Conservation (phyloP, 2,888 invertebrate species). For the Linhomoeus sp. region DNA sequence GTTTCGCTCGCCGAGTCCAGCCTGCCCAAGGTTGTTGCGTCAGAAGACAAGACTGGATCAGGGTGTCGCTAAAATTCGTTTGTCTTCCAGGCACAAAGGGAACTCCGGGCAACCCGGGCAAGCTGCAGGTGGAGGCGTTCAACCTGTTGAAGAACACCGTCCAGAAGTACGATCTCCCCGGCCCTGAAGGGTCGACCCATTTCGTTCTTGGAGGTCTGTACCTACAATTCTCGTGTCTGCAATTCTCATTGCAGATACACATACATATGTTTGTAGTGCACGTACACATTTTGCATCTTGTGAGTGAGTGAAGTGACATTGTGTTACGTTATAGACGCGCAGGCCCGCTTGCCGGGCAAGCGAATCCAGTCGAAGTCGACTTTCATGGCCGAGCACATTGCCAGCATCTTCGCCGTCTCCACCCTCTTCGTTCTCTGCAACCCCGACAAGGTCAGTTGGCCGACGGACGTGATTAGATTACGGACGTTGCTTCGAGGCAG, state of each 20-base stretch:
- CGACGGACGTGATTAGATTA: too few relatives aligned
- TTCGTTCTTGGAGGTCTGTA: slow-evolving; percentile 23
- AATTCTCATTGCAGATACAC: background rate
- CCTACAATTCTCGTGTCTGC: background rate
- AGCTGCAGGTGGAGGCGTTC: slow-evolving; percentile 22
- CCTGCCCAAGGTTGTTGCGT: slow-evolving; percentile 22
- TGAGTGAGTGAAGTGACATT: background rate
- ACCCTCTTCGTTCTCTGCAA: slow-evolving; percentile 35
- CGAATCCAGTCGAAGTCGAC: slow-evolving; percentile 23
- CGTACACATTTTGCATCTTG: too few relatives aligned
- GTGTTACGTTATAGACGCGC: slow-evolving; percentile 18
- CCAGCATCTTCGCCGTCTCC: slow-evolving; percentile 32
- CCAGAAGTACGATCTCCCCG: slow-evolving; percentile 25
- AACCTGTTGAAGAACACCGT: slow-evolving; percentile 26
- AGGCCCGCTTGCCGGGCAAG: slow-evolving; percentile 23
- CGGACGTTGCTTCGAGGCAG: too few relatives aligned
- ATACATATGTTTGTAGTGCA: background rate
- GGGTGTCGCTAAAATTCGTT: background rate
- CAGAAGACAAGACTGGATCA: background rate
- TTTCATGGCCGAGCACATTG: slow-evolving; percentile 33
- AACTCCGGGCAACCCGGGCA: slow-evolving; percentile 19
- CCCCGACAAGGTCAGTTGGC: slow-evolving; percentile 29
- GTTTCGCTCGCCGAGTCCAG: slow-evolving; percentile 26
- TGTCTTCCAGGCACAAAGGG: slow-evolving; percentile 1
- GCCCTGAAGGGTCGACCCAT: slow-evolving; percentile 19